A percentile compares a stretch with the other conserved stretches of the same genome.
Evolutionary conservation across 2,113 vertebrate genomes (phyloP).

Genomic region (Vulpes vulpes): DNA sequence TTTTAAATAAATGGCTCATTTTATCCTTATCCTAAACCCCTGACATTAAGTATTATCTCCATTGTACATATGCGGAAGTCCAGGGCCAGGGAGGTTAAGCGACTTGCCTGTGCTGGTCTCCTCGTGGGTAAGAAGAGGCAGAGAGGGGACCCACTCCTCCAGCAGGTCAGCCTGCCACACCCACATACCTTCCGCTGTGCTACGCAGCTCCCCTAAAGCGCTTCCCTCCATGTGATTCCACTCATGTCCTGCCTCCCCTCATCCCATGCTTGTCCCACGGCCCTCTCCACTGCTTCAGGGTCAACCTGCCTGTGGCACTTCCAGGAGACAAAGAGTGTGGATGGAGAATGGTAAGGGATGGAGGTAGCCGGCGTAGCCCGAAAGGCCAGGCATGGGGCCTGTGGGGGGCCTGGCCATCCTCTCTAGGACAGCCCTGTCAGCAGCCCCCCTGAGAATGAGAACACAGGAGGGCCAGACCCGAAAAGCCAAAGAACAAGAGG

Average conservation of each 20-base stretch:
- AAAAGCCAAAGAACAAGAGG: neutral
- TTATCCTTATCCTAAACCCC: neutral
- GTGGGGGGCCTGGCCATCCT: neutral
- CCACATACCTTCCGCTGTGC: neutral
- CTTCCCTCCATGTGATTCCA: neutral
- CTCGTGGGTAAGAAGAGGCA: too few species aligned
- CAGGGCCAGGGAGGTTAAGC: neutral
- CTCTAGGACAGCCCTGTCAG: neutral
- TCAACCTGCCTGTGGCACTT: neutral
- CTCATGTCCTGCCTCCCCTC: rapidly evolving
- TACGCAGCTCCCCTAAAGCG: neutral
- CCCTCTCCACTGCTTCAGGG: neutral
- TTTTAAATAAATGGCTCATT: neutral
- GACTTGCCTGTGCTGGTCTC: neutral
- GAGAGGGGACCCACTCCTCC: neutral
- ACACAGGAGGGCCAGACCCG: neutral
- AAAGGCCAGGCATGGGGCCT: neutral
- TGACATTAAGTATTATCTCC: neutral
- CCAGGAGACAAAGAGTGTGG: neutral
- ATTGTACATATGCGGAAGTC: neutral
- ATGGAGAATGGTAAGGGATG: rapidly evolving
- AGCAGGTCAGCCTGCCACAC: rapidly evolving
- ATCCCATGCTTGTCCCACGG: too few species aligned
- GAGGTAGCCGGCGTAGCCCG: neutral
- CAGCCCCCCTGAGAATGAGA: neutral